Conservation (phyloP, 2,888 invertebrate species). For the Drosophila lutescens region DNA sequence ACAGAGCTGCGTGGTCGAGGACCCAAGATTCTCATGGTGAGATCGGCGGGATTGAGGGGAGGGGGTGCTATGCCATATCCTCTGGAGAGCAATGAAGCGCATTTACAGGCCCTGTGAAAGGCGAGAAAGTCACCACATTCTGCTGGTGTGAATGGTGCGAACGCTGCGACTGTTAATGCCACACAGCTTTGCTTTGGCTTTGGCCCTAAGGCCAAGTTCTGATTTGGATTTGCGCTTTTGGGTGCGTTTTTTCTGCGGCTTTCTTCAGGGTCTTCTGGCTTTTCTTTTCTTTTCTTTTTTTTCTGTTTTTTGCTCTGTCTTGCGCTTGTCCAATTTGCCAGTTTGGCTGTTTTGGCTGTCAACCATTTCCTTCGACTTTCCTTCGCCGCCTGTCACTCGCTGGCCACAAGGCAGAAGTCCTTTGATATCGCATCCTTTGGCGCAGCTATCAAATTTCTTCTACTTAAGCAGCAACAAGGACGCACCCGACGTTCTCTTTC, state of each 20-base stretch:
- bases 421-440: conserved; percentile 79
- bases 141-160: conserved; percentile 13
- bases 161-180: conserved; percentile 60
- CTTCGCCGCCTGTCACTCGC: conserved; percentile 33
- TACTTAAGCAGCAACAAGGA: conserved; percentile 43
- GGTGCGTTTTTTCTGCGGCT: conserved; percentile 31
- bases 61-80: conserved; percentile 5
- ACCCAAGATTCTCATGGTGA: conserved; percentile 58
- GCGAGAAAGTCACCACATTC: conserved; percentile 75
- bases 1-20: conserved; percentile 52
- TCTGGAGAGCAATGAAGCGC: conserved; percentile 55
- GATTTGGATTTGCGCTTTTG: conserved; percentile 54
- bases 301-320: conserved; percentile 19
- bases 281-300: not conserved
- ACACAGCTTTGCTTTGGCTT: conserved; percentile 22
- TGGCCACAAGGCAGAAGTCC: conserved; percentile 66
- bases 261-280: not conserved
- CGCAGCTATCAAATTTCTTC: conserved; percentile 75
- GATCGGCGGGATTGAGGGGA: conserved; percentile 44
- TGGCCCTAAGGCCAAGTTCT: conserved; percentile 31
- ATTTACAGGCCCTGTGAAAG: conserved; percentile 25
- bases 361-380: conserved; percentile 57
- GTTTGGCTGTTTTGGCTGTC: conserved; percentile 68
- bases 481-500: conserved; percentile 41
- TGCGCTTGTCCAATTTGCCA: conserved; percentile 69